Base-by-base conservation (phyloP, 2,888 invertebrate genomes). In the Marronus borbonicus region DNA sequence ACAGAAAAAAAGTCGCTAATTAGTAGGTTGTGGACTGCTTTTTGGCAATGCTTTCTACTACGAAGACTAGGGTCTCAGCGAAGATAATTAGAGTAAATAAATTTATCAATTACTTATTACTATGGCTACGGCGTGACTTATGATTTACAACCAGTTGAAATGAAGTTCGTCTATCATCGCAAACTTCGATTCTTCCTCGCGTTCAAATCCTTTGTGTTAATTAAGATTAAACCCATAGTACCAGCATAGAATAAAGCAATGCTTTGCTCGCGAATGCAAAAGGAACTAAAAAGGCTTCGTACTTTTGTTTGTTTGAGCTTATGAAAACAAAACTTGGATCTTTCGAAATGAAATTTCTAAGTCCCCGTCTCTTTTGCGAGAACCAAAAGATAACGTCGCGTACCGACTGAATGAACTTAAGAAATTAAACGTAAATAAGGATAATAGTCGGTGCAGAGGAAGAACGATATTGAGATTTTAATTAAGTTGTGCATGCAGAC, bases 401-500 rank as follows among this genome's bases (percentile, higher is more conserved):
- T 31, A 14, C 50, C 50, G 49, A 49, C 68, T 68, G 49, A 49
- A 68, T 49, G 50, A 50, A 68, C 39, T 36, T 44, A 36, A 65
- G 65, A 70, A 70, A 74, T 74, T 74, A 60, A 60, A 74, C 55
- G 62, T 74, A 74, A 60, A 74, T 49, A 74, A 68, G 72, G 60
- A 60, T 74, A 49, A 49, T 74, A 39, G 44, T 60, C 8, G 24
- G 31, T 24, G 28, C 24, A 50, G 28, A 52, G 31, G 68, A 36
- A 58, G 31, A 10, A 20, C 50, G 10, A 74, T 74, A 60, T 74
- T 62, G 55, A 62, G 49, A 74, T 74, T 74, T 74, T 74, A 74
- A 74, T 74, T 74, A 74, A 74, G 49, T 60, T 58, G 39, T 14
- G 39, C 49, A 44, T 49, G 60, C 8, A 72, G 52, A 72, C 20